Evolutionary conservation across 2,888 invertebrate genomes (phyloP), one percentile per base, ranked within the genome.

Genomic region (Druceiella hillmani): DNA sequence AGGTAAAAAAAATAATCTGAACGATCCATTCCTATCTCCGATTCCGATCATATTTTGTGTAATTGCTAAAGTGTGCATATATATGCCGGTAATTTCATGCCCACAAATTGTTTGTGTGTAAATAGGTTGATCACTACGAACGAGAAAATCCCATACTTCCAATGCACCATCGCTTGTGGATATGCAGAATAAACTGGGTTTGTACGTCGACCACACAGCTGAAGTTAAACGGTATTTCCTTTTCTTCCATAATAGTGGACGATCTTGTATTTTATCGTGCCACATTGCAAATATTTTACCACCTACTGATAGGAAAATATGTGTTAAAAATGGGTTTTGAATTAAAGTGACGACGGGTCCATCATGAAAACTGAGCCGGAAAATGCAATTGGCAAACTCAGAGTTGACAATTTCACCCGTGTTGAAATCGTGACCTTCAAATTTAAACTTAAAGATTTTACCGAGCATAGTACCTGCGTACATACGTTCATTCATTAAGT

Each of bases 61-160:
- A 11, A 78, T 51, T 2, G 69, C 62, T 1, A 78, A 59, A 5
- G 74, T 67, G 53, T 83, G 81, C 31, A 76, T 65, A 24, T 73
- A 74, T 11, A 82, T 66, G 12, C 75, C 73, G 1, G 83, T 81
- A n/a, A 85, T 67, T 54, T 77, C 73, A 4, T 70, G 70, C 2
- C 81, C 79, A 3, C 87, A 82, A 11, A 83, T 61, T 40, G 75
- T 78, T 55, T 87, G 78, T 1, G 75, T 68, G 36, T 82, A 74
- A 41, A 77, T 76, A 1, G 86, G 76, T 45, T 78, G 75, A 49
- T 88, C 81, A 46, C 81, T 82, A 54, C 76, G 74, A 31, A 78
- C 63, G 39, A 83, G 60, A 38, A 91, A 63, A 63, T 89, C 84
- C 91, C 91, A 92, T 7, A 81, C 78, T 61, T 91, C 89, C 9